Conservation (phyloP, 2,888 invertebrate species). For the Mellilla xanthometata region DNA sequence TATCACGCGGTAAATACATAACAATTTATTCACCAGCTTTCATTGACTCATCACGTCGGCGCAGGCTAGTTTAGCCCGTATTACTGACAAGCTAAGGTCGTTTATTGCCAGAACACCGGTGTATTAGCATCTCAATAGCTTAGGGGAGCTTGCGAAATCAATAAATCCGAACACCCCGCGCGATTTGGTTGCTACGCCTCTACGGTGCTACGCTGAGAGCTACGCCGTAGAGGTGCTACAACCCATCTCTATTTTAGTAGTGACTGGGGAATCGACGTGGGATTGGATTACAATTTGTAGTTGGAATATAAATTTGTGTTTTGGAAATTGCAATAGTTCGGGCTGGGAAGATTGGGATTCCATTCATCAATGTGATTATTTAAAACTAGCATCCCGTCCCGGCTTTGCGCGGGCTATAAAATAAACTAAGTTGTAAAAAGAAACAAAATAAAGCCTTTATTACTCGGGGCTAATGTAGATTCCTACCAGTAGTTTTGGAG, state of each 20-base stretch:
- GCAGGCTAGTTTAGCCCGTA: conserved; percentile 31
- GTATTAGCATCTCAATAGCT: conserved; percentile 50
- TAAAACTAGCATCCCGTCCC: no score
- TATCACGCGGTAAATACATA: conserved; percentile 35
- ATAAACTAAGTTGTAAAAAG: no score
- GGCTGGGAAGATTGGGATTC: no score
- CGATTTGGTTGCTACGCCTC: conserved; percentile 38
- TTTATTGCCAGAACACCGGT: conserved; percentile 31
- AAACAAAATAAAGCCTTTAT: no score
- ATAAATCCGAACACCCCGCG: conserved; percentile 45
- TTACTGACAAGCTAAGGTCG: conserved; percentile 30
- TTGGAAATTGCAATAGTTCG: no score
- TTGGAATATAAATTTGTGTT: not conserved
- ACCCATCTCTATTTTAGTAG: conserved; percentile 15
- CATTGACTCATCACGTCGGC: conserved; percentile 35
- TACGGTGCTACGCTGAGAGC: conserved; percentile 32
- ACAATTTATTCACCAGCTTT: conserved; percentile 38
- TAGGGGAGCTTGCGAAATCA: conserved; percentile 45
- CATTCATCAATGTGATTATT: no score
- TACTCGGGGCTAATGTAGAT: no score
- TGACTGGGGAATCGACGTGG: not conserved
- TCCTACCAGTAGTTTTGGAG: no score
- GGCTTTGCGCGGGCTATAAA: no score
- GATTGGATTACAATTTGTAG: not conserved
- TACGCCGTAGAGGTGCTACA: conserved; percentile 38